A percentile compares a stretch with the other conserved stretches of the same genome.
Conservation (phyloP, 2,888 invertebrate species). For the Iselma pallidipennis region DNA sequence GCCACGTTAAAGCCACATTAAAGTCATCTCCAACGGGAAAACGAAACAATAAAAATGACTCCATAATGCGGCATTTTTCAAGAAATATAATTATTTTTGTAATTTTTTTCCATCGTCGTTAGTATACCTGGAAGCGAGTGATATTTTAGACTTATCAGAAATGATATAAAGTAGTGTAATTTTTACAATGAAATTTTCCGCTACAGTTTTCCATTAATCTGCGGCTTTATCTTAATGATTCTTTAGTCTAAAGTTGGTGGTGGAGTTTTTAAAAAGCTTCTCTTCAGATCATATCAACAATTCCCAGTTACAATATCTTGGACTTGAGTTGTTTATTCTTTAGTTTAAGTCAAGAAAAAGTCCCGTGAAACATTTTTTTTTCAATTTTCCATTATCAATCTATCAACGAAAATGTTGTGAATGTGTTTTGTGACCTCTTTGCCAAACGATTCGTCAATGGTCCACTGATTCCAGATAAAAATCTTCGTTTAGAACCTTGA, state of each 20-base stretch:
- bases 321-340: conserved; percentile 45
- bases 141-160: conserved; percentile 56
- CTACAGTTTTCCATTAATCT: conserved; percentile 58
- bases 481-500: not conserved
- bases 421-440: not conserved
- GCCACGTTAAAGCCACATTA: conserved; percentile 23
- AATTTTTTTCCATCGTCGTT: conserved; percentile 42
- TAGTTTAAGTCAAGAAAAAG: not conserved
- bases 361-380: not conserved
- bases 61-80: conserved; percentile 37
- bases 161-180: conserved; percentile 57
- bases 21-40: conserved; percentile 21
- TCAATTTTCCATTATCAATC: not conserved
- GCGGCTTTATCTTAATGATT: conserved; percentile 57
- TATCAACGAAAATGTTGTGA: not conserved
- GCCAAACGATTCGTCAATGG: not conserved
- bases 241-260: conserved; percentile 54
- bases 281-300: conserved; percentile 39
- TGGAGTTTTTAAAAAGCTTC: conserved; percentile 50
- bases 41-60: conserved; percentile 32
- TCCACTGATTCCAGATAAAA: not conserved
- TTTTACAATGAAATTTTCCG: conserved; percentile 58
- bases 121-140: conserved; percentile 52
- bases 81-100: conserved; percentile 52
- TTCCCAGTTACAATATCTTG: conserved; percentile 40